phyloP scores from a whole-genome alignment of 2,888 invertebrate species.

The Parnassius orleans region DNA sequence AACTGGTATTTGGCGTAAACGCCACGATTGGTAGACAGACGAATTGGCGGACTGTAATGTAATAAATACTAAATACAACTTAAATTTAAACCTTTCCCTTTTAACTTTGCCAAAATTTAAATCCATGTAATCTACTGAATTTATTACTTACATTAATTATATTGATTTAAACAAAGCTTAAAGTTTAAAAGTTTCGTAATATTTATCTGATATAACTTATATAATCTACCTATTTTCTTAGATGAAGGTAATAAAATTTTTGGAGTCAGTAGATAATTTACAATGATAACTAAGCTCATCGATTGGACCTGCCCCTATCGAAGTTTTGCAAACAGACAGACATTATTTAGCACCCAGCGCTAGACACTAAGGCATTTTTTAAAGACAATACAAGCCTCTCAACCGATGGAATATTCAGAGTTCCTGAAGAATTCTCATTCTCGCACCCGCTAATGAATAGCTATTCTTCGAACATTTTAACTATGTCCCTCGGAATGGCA shows the following conservation, averaged over 20 bases:
- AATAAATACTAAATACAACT: too few species aligned
- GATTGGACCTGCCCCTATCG: slow-evolving; percentile 46
- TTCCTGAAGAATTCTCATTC: slow-evolving; percentile 78
- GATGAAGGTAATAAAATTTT: slow-evolving; percentile 53
- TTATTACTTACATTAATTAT: not conserved
- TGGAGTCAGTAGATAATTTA: slow-evolving; percentile 59
- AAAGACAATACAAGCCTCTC: slow-evolving; percentile 75
- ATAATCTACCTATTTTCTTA: slow-evolving; percentile 43
- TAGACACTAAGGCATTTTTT: slow-evolving; percentile 68
- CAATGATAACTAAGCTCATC: slow-evolving; percentile 52
- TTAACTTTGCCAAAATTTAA: too few species aligned
- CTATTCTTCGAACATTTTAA: slow-evolving; percentile 79
- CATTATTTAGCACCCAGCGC: slow-evolving; percentile 71
- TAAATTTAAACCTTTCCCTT: too few species aligned
- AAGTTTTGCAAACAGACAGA: slow-evolving; percentile 52
- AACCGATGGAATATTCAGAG: slow-evolving; percentile 74
- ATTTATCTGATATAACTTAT: slow-evolving; percentile 24
- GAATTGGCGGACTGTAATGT: too few species aligned
- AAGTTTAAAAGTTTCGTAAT: slow-evolving; percentile 13
- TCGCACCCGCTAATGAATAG: slow-evolving; percentile 81
- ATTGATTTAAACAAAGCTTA: slow-evolving; percentile 4
- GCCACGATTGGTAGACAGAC: too few species aligned
- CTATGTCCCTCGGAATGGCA: slow-evolving; percentile 78
- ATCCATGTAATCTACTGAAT: too few species aligned
- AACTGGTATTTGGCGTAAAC: too few species aligned